Conservation (phyloP, 2,797 vertebrate species). For the Gila robusta region DNA sequence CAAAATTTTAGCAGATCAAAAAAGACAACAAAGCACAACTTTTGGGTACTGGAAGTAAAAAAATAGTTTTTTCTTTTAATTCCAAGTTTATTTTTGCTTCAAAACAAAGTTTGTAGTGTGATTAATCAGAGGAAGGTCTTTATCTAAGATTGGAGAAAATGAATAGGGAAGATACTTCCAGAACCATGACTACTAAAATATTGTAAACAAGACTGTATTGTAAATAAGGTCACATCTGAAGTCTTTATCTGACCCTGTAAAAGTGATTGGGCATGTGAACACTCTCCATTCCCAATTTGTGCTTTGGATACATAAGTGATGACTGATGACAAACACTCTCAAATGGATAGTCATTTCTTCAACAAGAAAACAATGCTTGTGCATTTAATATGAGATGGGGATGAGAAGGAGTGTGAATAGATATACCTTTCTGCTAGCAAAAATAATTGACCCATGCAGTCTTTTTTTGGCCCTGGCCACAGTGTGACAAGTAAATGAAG, state of each 20-base stretch:
- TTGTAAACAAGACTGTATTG: background rate
- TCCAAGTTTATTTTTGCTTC: background rate
- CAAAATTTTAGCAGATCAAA: background rate
- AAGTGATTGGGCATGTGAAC: background rate
- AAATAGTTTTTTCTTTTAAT: background rate
- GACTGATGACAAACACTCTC: background rate
- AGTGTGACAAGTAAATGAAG: constrained; percentile 24
- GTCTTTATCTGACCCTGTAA: constrained; percentile 5
- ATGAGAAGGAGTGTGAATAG: background rate
- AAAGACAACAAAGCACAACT: background rate
- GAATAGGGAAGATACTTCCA: background rate
- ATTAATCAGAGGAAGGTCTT: background rate
- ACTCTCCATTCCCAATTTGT: background rate
- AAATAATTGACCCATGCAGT: constrained; percentile 1
- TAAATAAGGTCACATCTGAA: background rate
- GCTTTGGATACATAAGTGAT: background rate
- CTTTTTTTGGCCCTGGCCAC: background rate
- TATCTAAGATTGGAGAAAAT: background rate
- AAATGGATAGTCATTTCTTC: constrained; percentile 14
- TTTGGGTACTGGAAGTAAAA: background rate
- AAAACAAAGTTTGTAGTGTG: background rate
- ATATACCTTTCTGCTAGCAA: background rate
- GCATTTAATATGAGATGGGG: background rate
- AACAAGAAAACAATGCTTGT: constrained; percentile 6
- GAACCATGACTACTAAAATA: background rate